A percentile compares a stretch with the other conserved stretches of the same genome.
Evolutionary conservation across 2,797 vertebrate genomes (phyloP).

Genomic region (Chanos chanos): DNA sequence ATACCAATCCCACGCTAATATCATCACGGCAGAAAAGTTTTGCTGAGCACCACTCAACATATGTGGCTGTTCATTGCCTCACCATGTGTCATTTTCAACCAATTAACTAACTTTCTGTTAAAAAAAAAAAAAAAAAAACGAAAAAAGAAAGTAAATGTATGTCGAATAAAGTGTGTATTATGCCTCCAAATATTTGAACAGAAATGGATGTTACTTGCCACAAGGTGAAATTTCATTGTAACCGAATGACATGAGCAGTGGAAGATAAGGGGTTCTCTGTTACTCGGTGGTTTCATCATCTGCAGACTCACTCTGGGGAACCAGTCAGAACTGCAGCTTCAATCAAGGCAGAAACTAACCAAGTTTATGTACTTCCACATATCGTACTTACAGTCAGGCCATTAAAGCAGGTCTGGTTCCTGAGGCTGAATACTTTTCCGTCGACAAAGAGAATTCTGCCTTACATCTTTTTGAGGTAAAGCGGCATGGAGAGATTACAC

Average conservation of each 20-base stretch:
- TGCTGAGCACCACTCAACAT: too few relatives aligned
- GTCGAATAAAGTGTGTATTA: too few relatives aligned
- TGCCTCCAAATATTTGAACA: too few relatives aligned
- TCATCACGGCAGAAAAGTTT: constrained; percentile 1
- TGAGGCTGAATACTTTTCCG: constrained; percentile 30
- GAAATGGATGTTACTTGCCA: too few relatives aligned
- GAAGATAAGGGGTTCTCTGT: constrained; percentile 30
- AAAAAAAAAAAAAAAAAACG: too few relatives aligned
- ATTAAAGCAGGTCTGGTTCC: background rate
- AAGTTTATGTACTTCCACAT: constrained; percentile 29
- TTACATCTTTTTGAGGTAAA: constrained; percentile 27
- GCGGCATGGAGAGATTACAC: background rate
- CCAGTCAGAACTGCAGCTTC: constrained; percentile 28
- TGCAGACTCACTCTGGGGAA: constrained; percentile 1
- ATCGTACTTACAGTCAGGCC: background rate
- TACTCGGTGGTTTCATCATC: constrained; percentile 46
- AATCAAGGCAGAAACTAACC: constrained; percentile 13
- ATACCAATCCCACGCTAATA: constrained; percentile 29
- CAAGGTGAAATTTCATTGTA: too few relatives aligned
- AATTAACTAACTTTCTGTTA: too few relatives aligned
- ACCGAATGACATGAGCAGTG: too few relatives aligned
- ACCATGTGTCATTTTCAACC: too few relatives aligned
- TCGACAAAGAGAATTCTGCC: constrained; percentile 28
- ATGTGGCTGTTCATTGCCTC: too few relatives aligned
- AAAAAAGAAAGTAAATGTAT: too few relatives aligned